Conservation (phyloP, 2,113 vertebrate species). For the Mungos mungo region DNA sequence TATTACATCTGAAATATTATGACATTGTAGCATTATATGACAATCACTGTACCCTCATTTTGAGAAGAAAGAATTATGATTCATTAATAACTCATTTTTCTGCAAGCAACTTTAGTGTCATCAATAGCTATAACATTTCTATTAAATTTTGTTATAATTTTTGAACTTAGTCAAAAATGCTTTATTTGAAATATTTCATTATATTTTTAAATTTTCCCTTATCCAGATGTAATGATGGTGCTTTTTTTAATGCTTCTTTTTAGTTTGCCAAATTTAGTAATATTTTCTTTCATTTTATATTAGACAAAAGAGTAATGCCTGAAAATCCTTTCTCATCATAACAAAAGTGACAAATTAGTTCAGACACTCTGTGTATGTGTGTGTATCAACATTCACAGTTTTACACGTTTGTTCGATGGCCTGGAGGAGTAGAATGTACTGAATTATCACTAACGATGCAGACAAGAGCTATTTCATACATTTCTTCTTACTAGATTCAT, state of each 20-base stretch:
- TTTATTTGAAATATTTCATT: background rate
- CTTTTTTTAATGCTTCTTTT: background rate
- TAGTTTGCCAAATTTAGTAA: background rate
- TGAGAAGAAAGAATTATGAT: background rate
- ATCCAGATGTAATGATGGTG: background rate
- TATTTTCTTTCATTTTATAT: constrained; percentile 28
- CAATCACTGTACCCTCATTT: background rate
- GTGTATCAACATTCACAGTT: background rate
- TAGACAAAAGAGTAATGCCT: background rate
- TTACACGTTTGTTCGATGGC: background rate
- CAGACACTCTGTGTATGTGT: background rate
- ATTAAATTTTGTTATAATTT: background rate
- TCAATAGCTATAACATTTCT: background rate
- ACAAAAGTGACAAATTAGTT: background rate
- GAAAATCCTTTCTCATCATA: background rate
- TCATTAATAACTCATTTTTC: background rate
- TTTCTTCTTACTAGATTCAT: background rate
- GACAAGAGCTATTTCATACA: background rate
- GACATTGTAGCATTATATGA: background rate
- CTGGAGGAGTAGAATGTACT: constrained; percentile 3
- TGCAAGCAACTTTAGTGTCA: background rate
- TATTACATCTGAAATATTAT: background rate
- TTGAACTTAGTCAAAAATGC: background rate
- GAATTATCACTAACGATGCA: constrained; percentile 47
- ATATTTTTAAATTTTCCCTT: background rate